These are phyloP conservation scores for Drosophila longiperda DNA, from an alignment of 2,888 invertebrate genomes.

Conservation along the genomic window DNA sequence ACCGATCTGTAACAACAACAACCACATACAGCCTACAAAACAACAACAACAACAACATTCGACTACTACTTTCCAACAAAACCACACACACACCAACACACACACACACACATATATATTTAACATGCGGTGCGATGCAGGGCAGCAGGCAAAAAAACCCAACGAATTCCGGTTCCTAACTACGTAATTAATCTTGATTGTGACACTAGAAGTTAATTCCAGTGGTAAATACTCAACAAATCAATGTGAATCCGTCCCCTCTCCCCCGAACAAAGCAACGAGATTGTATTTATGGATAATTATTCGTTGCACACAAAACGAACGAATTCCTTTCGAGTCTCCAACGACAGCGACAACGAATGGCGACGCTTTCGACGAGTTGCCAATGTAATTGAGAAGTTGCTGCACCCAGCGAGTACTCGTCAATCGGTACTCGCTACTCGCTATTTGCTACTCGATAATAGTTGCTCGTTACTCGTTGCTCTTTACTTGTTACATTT, in stretches of 20 bases:
- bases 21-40: slow-evolving; percentile 14
- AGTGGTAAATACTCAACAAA: slow-evolving; percentile 49
- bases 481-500: slow-evolving; percentile 36
- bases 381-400: slow-evolving; percentile 67
- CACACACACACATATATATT: slow-evolving; percentile 15
- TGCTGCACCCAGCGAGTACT: slow-evolving; percentile 25
- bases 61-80: slow-evolving; percentile 56
- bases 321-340: slow-evolving; percentile 46
- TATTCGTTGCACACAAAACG: slow-evolving; percentile 32
- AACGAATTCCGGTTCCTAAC: slow-evolving; percentile 47
- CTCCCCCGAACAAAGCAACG: slow-evolving; percentile 32
- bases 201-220: slow-evolving; percentile 58
- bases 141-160: slow-evolving; percentile 51
- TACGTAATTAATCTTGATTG: slow-evolving; percentile 66
- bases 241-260: slow-evolving; percentile 16
- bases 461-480: slow-evolving; percentile 32
- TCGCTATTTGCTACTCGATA: slow-evolving; percentile 26
- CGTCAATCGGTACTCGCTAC: slow-evolving; percentile 16
- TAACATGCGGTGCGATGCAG: slow-evolving; percentile 49
- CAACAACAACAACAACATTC: slow-evolving; percentile 40
- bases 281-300: slow-evolving; percentile 43
- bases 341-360: slow-evolving; percentile 61
- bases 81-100: slow-evolving; percentile 20
- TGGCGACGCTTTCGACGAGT: slow-evolving; percentile 44
- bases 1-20: slow-evolving; percentile 82